Evolutionary conservation across 2,113 vertebrate species (phyloP).

Genomic region (Ochotona princeps): DNA sequence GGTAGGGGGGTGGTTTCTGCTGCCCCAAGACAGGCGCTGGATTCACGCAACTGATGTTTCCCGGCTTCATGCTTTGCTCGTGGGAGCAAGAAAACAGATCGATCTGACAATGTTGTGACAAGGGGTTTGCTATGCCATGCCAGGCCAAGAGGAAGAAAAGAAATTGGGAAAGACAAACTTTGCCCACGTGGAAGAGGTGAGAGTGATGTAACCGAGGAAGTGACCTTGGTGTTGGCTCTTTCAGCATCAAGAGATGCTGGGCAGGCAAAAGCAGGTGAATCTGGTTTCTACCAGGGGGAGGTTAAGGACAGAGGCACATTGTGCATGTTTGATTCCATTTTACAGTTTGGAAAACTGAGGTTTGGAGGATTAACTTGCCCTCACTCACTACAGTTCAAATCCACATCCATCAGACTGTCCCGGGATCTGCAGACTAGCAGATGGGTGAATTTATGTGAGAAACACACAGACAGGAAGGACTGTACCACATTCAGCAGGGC

Average conservation of each 20-base stretch:
- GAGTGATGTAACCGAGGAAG: background rate
- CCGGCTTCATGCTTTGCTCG: background rate
- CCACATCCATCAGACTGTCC: background rate
- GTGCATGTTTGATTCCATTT: background rate
- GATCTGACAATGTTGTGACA: background rate
- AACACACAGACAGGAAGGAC: background rate
- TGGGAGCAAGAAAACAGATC: background rate
- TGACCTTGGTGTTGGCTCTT: background rate
- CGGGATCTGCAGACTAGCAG: background rate
- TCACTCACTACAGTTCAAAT: background rate
- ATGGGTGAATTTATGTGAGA: background rate
- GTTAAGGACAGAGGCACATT: background rate
- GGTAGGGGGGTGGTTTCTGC: background rate
- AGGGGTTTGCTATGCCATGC: background rate
- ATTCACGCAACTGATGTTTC: background rate
- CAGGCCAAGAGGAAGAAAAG: background rate
- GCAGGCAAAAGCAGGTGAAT: background rate
- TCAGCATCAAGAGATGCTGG: background rate
- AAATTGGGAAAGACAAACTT: background rate
- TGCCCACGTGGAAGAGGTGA: background rate
- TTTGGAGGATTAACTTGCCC: background rate
- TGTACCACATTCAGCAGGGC: background rate
- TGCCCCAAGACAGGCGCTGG: background rate
- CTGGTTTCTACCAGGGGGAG: background rate
- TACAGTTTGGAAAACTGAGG: constrained; percentile 20